Conservation (phyloP, 2,113 vertebrate genomes). For the Festucalex cinctus region DNA sequence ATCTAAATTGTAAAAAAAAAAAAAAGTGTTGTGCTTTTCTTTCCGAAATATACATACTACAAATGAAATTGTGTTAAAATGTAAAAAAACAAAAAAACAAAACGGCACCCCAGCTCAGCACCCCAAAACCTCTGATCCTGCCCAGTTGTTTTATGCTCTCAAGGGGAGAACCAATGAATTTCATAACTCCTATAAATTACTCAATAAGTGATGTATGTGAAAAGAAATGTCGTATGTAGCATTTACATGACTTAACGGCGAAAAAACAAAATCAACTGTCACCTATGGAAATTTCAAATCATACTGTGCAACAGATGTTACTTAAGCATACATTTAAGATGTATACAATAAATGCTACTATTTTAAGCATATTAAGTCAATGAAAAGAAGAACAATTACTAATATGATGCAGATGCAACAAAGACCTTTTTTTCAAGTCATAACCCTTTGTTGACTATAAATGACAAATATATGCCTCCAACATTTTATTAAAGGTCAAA, state of each 20-base stretch:
- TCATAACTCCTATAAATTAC: no score
- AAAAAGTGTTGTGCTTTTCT: no score
- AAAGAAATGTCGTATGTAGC: neutral
- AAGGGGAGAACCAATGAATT: no score
- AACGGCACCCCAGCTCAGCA: no score
- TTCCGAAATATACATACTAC: no score
- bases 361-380: neutral
- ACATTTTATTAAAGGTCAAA: slow-evolving; percentile 48
- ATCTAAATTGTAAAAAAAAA: no score
- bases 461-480: slow-evolving; percentile 29
- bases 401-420: slow-evolving; percentile 22
- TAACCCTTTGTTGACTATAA: slow-evolving; percentile 16
- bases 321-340: neutral
- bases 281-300: neutral
- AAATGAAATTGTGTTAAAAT: no score
- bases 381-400: neutral
- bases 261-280: neutral
- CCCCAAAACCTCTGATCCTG: no score
- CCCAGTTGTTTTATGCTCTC: no score
- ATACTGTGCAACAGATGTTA: neutral
- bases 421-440: slow-evolving; percentile 5
- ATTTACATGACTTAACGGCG: neutral
- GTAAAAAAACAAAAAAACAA: no score
- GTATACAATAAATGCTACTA: neutral
- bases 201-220: no score